Evolutionary conservation across 2,888 invertebrate species (phyloP).

Genomic region (Sceliomorpha sp.): DNA sequence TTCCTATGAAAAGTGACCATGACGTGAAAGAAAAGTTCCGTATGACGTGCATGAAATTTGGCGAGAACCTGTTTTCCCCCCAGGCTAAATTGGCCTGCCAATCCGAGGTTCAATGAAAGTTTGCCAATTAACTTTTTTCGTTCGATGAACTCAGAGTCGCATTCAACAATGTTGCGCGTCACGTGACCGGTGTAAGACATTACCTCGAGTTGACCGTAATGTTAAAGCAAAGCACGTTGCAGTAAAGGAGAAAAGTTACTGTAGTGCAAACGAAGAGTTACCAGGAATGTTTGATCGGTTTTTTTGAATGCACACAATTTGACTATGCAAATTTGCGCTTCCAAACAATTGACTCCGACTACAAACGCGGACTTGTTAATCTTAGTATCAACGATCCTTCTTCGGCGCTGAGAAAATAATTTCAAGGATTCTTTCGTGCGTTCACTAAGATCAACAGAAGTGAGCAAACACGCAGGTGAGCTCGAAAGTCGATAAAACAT

Average conservation of each 20-base stretch:
- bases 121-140: conserved; percentile 10
- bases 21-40: conserved; percentile 7
- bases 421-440: conserved; percentile 56
- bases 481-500: conserved; percentile 57
- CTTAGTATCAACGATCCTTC: conserved; percentile 53
- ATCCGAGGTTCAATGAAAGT: conserved; percentile 8
- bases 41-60: conserved; percentile 10
- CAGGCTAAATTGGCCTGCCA: conserved; percentile 3
- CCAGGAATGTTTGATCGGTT: too few species aligned
- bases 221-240: too few species aligned
- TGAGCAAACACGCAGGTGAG: conserved; percentile 55
- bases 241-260: too few species aligned
- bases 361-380: conserved; percentile 42
- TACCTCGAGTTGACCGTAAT: too few species aligned
- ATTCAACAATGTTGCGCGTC: too few species aligned
- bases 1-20: conserved; percentile 25
- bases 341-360: conserved; percentile 17
- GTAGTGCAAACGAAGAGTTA: too few species aligned
- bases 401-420: conserved; percentile 54
- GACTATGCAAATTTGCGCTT: conserved; percentile 17
- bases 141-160: not conserved
- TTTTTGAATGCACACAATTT: conserved; percentile 11
- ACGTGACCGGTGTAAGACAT: conserved; percentile 9
- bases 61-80: conserved; percentile 10
- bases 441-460: conserved; percentile 55